Percentiles rank a stretch among this genome's conserved stretches.
These are phyloP conservation scores for Lithobates pipiens DNA, from an alignment of 2,797 vertebrate species.

Conservation along the genomic window DNA sequence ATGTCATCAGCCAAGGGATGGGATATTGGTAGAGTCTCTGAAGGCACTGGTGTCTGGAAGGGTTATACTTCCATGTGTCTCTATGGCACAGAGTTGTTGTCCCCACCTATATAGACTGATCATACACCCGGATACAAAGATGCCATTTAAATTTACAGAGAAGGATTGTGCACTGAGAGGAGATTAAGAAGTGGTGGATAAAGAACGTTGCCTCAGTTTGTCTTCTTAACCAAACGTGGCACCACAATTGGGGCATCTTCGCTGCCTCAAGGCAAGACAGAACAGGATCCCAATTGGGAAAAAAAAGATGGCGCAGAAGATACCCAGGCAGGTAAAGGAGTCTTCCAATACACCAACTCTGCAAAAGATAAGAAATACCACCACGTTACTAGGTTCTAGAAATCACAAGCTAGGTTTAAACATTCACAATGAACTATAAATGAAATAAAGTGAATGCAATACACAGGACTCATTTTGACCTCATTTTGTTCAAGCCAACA, in stretches of 20 bases:
- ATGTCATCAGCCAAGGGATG: constrained; percentile 28
- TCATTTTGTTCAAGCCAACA: no score
- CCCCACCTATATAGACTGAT: constrained; percentile 67
- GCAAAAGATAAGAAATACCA: constrained; percentile 52
- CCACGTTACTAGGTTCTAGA: not conserved
- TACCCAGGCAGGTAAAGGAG: constrained; percentile 95
- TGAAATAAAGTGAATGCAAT: no score
- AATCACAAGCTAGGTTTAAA: no score
- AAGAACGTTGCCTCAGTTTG: constrained; percentile 45
- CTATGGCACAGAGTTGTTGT: constrained; percentile 63
- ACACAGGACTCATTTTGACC: no score
- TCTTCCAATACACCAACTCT: constrained; percentile 98
- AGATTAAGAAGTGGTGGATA: constrained; percentile 72
- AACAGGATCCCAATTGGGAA: constrained; percentile 97
- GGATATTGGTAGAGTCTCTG: constrained; percentile 60
- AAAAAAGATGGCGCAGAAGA: constrained; percentile 95
- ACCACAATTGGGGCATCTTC: constrained; percentile 96
- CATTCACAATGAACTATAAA: no score
- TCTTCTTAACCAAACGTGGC: constrained; percentile 90
- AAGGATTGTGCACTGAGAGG: constrained; percentile 75
- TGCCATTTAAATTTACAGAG: constrained; percentile 71
- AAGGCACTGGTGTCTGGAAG: constrained; percentile 65
- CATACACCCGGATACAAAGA: constrained; percentile 77
- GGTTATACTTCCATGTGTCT: constrained; percentile 48
- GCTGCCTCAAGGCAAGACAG: constrained; percentile 95